phyloP scores from a whole-genome alignment of 2,888 invertebrate species.

The Cheilosia vernalis region DNA sequence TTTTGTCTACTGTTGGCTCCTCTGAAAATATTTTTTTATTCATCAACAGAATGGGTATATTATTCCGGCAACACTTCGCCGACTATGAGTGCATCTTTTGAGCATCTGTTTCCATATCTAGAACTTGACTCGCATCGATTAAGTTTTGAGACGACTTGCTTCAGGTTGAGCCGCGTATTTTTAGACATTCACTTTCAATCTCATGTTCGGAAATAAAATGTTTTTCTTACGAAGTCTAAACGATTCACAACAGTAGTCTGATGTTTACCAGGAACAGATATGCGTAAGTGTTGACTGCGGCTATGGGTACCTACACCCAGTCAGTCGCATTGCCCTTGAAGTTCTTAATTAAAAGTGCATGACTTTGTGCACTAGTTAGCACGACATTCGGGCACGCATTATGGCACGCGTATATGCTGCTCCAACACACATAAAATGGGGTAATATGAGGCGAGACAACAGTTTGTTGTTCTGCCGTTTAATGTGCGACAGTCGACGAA shows the following conservation, averaged over 20 bases:
- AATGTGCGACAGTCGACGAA: slow-evolving; percentile 51
- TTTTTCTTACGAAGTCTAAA: slow-evolving; percentile 51
- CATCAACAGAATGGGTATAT: too few species aligned
- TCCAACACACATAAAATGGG: slow-evolving; percentile 20
- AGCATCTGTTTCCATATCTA: neutral
- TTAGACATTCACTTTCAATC: slow-evolving; percentile 41
- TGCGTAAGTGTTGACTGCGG: slow-evolving; percentile 20
- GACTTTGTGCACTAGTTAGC: slow-evolving; percentile 72
- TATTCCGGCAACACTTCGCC: neutral
- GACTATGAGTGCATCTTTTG: neutral
- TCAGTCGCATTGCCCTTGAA: slow-evolving; percentile 63
- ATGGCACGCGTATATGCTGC: slow-evolving; percentile 66
- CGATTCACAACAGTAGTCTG: slow-evolving; percentile 11
- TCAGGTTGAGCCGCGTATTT: slow-evolving; percentile 41
- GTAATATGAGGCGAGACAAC: slow-evolving; percentile 45
- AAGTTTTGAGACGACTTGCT: slow-evolving; percentile 9
- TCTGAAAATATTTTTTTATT: too few species aligned
- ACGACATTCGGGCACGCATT: slow-evolving; percentile 71
- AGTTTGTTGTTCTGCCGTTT: slow-evolving; percentile 9
- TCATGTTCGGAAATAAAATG: slow-evolving; percentile 23
- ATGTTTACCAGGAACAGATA: slow-evolving; percentile 22
- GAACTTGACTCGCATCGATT: neutral
- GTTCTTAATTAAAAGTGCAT: slow-evolving; percentile 65
- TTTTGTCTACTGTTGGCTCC: too few species aligned
- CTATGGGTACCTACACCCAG: slow-evolving; percentile 17